Percentiles rank a stretch among this genome's conserved stretches.
Conservation (phyloP, 2,888 invertebrate genomes). For the Mesochorus sp. region DNA sequence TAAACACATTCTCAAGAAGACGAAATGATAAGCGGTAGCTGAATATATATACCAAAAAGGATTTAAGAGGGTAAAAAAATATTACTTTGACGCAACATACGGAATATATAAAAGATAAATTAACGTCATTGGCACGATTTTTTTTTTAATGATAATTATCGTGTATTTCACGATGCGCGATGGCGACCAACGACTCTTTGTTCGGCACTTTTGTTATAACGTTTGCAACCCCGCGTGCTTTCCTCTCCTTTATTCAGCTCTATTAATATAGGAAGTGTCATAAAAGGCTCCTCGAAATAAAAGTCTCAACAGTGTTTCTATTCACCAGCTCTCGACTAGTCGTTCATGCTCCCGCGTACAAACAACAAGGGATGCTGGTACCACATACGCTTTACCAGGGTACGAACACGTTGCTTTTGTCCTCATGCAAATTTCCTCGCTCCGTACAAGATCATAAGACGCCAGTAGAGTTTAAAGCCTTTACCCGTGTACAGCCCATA, state of each 20-base stretch:
- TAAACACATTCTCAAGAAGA: conserved; percentile 48
- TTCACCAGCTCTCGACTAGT: neutral
- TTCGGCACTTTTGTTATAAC: neutral
- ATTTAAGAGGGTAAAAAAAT: neutral
- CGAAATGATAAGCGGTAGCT: neutral
- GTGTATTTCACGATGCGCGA: too few species aligned
- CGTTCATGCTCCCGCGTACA: conserved; percentile 24
- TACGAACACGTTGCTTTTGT: conserved; percentile 55
- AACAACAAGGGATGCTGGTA: conserved; percentile 21
- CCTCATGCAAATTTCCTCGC: conserved; percentile 63
- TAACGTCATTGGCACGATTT: too few species aligned
- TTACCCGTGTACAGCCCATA: conserved; percentile 36
- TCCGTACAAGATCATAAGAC: conserved; percentile 57
- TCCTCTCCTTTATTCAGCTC: neutral
- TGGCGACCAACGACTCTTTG: neutral
- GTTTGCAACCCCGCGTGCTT: neutral
- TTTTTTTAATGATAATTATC: too few species aligned
- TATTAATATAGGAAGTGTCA: conserved; percentile 7
- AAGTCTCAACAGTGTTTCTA: conserved; percentile 40
- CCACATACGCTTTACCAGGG: conserved; percentile 13
- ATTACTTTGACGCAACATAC: too few species aligned
- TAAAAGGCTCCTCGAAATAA: neutral
- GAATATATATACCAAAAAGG: too few species aligned
- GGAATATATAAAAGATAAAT: too few species aligned
- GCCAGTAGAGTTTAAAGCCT: conserved; percentile 52